Evolutionary conservation across 2,113 vertebrate species (phyloP), one percentile per base, ranked within the genome.

Genomic region (Hipposideros armiger): DNA sequence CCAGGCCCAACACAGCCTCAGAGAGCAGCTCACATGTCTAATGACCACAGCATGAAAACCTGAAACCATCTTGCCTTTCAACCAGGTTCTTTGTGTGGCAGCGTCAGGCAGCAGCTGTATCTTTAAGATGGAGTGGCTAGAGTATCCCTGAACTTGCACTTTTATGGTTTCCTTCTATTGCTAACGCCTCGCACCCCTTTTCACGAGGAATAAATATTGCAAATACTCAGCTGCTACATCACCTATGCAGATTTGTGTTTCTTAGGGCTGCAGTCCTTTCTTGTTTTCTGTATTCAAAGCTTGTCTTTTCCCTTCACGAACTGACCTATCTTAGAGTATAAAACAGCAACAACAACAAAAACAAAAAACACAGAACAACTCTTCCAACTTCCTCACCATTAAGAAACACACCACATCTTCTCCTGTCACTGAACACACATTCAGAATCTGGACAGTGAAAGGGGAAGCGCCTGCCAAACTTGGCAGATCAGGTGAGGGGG

Each of bases 401-500:
- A 0, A 94, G 92, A 95, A 87, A 83, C 83, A 87, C 69, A 17
- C 0, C 95, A 20, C 73, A 83, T 95, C 97, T 97, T 95, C 58
- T 97, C 78, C 40, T 90, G 94, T 93, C 1, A 0, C 0, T 30
- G 73, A 32, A 95, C 93, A 92, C 87, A 90, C 92, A 90, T 83
- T 90, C 93, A 67, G 94, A 97, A 97, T 94, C 96, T 97, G 97
- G 86, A 89, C 91, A 64, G 76, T 56, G 54, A 82, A 83, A 76
- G 74, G 2, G 45, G 89, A 94, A 94, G n/a, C 1, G 74, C 78
- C 81, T 6, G 54, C 96, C 93, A 95, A 60, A 16, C 45, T 96
- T 98, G 98, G 98, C 98, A 98, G 87, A 82, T 98, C 97, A 98
- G 98, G 97, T 98, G 98, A 98, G 95, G 96, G 84, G 87, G 94